Evolutionary conservation across 2,113 vertebrate genomes (phyloP), one percentile per base, ranked within the genome.

Genomic region (Riparia riparia): DNA sequence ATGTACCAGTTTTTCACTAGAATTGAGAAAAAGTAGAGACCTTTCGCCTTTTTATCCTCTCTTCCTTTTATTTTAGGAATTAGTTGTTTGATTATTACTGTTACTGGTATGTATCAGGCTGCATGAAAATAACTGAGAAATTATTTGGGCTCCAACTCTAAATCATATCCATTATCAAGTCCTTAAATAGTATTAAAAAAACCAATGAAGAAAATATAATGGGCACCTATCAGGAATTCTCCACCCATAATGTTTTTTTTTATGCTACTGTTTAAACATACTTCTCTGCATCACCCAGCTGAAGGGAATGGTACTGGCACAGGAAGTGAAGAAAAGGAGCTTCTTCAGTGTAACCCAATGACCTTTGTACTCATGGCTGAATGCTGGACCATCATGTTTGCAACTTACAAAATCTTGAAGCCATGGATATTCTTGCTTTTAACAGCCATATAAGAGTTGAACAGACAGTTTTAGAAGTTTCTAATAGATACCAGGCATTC

Each of bases 361-460:
- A 22, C 5, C 29, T 50, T 11, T 2, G 10, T 10, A 14, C 6
- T 10, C 14, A 21, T 0, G 0, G 9, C 19, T 5, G 2, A 61
- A 42, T 34, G 11, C 12, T 84, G 22, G 22, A 74, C 20, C 8
- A 7, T 39, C 25, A 45, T 25, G 22, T 9, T 58, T 87, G 24
- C 25, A 42, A 7, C 17, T 64, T 21, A 16, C 12, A 57, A 65
- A 92, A 44, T 34, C 17, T 26, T 49, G 25, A 66, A 89, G 5
- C 3, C 14, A 5, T 32, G 8, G 22, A 7, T 71, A 31, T 26
- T 63, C 24, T 34, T 57, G 24, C 17, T 79, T 68, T 76, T 54
- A 14, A 45, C 10, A 54, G 14, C 4, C 5, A 0, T 28, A 6
- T 25, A 69, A 21, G 11, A 53, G 16, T 22, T 49, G 41, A 61